phyloP scores from a whole-genome alignment of 1,140 invertebrate genomes.

The Bombus superbus region DNA sequence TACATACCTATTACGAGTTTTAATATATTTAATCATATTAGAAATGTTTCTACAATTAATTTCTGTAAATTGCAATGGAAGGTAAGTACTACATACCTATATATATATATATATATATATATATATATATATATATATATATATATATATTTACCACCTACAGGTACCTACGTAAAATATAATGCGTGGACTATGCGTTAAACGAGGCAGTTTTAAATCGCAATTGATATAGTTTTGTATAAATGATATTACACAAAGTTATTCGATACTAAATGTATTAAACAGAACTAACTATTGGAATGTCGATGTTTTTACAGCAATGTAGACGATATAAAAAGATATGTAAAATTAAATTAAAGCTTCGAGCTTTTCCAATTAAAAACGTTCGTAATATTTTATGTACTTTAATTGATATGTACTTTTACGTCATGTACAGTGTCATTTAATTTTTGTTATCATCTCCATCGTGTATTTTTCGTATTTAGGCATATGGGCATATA shows the following conservation, averaged over 20 bases:
- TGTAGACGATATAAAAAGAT: too few species aligned
- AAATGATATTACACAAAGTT: background rate
- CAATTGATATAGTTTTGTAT: background rate
- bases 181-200: background rate
- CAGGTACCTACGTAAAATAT: too few species aligned
- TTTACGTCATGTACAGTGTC: too few species aligned
- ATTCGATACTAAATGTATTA: background rate
- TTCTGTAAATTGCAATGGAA: background rate
- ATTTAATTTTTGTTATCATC: too few species aligned
- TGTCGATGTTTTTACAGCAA: too few species aligned
- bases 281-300: background rate
- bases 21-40: background rate
- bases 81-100: conserved; percentile 17
- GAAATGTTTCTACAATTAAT: background rate
- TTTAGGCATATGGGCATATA: too few species aligned
- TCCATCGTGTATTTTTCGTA: too few species aligned
- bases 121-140: too few species aligned
- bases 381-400: too few species aligned
- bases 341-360: too few species aligned
- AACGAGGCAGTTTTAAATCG: background rate
- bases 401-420: too few species aligned
- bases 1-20: background rate
- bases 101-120: background rate
- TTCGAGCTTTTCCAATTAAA: too few species aligned
- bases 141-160: background rate